phyloP scores from a whole-genome alignment of 2,113 vertebrate genomes.

The Cepphus grylle region DNA sequence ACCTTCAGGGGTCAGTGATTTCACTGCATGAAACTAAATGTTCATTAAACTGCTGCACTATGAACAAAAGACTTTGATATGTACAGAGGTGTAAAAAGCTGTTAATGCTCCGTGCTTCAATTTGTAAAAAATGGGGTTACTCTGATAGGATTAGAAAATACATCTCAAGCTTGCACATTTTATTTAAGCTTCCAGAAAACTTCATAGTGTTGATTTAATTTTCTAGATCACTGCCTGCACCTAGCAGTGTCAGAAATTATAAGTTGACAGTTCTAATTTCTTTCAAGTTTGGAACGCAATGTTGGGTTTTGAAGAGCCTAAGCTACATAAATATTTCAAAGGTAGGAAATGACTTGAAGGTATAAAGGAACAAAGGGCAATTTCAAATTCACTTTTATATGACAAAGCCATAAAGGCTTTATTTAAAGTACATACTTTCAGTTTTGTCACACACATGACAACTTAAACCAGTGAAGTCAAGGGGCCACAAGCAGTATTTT shows the following conservation, averaged over 20 bases:
- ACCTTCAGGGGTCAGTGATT: background rate
- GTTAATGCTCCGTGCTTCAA: background rate
- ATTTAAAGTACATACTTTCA: background rate
- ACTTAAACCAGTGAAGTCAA: background rate
- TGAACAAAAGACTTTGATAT: background rate
- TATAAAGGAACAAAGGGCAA: background rate
- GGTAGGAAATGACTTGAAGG: background rate
- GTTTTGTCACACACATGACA: background rate
- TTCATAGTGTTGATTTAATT: constrained; percentile 34
- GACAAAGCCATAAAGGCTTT: background rate
- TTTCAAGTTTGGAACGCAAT: constrained; percentile 6
- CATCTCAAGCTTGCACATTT: background rate
- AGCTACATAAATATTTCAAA: background rate
- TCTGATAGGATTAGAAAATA: constrained; percentile 55
- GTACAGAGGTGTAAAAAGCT: background rate
- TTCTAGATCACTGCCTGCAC: constrained; percentile 29
- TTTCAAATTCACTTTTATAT: background rate
- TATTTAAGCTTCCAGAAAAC: constrained; percentile 23
- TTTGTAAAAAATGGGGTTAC: background rate
- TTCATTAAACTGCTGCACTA: background rate
- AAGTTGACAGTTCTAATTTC: background rate
- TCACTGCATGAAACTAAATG: background rate
- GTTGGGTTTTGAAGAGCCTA: background rate
- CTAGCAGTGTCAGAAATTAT: constrained; percentile 15
- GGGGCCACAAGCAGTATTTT: background rate